Evolutionary conservation across 2,888 invertebrate genomes (phyloP).

Genomic region (Thyatira batis): DNA sequence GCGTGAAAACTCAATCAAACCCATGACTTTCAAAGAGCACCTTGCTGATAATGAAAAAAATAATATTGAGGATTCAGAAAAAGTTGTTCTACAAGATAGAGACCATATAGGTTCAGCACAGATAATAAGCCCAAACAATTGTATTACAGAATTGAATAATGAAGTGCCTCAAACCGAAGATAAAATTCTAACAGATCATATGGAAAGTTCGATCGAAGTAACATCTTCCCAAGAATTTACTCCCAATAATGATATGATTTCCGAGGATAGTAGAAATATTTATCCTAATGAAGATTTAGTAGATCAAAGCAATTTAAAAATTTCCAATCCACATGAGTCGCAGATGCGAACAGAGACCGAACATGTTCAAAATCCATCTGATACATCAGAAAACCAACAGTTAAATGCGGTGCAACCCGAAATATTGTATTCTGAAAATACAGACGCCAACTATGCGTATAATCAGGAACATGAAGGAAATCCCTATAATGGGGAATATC

Average conservation of each 20-base stretch:
- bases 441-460: slow-evolving; percentile 35
- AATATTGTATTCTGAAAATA: slow-evolving; percentile 59
- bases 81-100: slow-evolving; percentile 8
- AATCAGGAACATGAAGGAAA: slow-evolving; percentile 29
- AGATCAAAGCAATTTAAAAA: slow-evolving; percentile 15
- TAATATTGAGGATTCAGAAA: slow-evolving; percentile 13
- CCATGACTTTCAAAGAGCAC: not conserved
- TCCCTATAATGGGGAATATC: slow-evolving; percentile 31
- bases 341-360: slow-evolving; percentile 7
- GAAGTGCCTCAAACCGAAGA: slow-evolving; percentile 11
- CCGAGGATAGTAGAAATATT: slow-evolving; percentile 30
- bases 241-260: slow-evolving; percentile 22
- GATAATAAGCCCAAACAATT: slow-evolving; percentile 21
- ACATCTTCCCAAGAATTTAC: slow-evolving; percentile 33
- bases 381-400: slow-evolving; percentile 36
- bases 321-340: slow-evolving; percentile 14
- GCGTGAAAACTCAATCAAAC: slow-evolving; percentile 5
- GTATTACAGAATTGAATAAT: slow-evolving; percentile 19
- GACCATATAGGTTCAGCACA: slow-evolving; percentile 20
- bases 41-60: slow-evolving; percentile 10
- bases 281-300: slow-evolving; percentile 27
- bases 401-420: slow-evolving; percentile 57
- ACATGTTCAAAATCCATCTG: slow-evolving; percentile 10
- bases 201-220: slow-evolving; percentile 31
- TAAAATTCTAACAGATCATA: slow-evolving; percentile 14